These are phyloP conservation scores for Caligus rogercresseyi DNA, from an alignment of 1,140 invertebrate species.

Conservation along the genomic window DNA sequence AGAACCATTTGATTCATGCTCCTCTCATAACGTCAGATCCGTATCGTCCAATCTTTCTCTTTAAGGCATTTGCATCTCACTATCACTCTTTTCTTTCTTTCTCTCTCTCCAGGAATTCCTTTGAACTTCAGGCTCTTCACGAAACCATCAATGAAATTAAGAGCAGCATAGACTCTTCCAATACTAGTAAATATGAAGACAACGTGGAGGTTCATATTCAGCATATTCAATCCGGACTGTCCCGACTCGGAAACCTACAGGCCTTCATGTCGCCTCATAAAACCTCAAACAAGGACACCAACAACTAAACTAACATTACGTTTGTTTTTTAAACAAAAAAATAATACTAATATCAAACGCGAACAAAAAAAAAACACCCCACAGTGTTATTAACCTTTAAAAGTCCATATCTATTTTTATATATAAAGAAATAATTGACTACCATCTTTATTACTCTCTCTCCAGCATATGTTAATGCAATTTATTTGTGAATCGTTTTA, in stretches of 20 bases:
- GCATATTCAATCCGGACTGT: conserved; percentile 67
- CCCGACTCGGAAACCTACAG: conserved; percentile 38
- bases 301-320: too few relatives aligned
- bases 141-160: conserved; percentile 77
- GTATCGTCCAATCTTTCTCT: background rate
- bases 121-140: conserved; percentile 78
- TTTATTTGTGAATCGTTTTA: too few relatives aligned
- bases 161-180: conserved; percentile 50
- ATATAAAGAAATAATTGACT: too few relatives aligned
- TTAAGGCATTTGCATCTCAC: background rate
- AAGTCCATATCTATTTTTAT: too few relatives aligned
- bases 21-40: background rate
- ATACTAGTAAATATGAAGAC: conserved; percentile 68
- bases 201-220: conserved; percentile 78
- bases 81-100: conserved; percentile 11
- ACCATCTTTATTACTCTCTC: too few relatives aligned
- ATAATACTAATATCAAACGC: too few relatives aligned
- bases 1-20: too few relatives aligned
- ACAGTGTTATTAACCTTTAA: too few relatives aligned
- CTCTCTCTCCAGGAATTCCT: conserved; percentile 50
- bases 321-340: too few relatives aligned
- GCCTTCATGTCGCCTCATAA: conserved; percentile 21
- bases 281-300: background rate
- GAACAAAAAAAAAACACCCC: too few relatives aligned
- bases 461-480: too few relatives aligned